Evolutionary conservation across 53 echinoderm and acorn worm species (phyloP).

Genomic region (Zoroaster sp.): DNA sequence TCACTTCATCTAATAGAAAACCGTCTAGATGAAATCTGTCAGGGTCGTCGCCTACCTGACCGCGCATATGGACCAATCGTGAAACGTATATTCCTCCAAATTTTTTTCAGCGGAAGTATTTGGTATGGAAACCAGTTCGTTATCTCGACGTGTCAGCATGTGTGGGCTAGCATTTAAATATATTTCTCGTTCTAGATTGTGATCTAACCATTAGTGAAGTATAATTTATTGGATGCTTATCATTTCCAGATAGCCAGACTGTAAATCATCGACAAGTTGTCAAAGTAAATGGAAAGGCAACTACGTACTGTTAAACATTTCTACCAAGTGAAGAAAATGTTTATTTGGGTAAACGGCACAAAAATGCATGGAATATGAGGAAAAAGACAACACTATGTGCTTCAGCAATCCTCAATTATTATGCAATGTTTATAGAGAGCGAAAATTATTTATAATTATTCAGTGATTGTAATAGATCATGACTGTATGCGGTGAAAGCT

Average conservation of each 20-base stretch:
- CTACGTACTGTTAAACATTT: not conserved
- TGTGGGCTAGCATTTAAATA: not conserved
- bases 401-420: not conserved
- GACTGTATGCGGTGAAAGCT: too few relatives aligned
- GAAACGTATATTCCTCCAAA: not conserved
- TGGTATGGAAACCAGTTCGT: not conserved
- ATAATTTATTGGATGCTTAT: slow-evolving; percentile 18
- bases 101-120: not conserved
- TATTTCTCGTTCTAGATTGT: not conserved
- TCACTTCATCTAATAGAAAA: too few relatives aligned
- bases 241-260: not conserved
- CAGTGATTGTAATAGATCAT: not conserved
- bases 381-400: not conserved
- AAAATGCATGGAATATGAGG: not conserved
- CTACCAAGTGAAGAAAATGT: not conserved
- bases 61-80: not conserved
- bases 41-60: not conserved
- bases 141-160: not conserved
- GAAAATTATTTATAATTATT: not conserved
- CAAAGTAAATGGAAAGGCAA: not conserved
- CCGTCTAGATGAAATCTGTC: too few relatives aligned
- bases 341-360: not conserved
- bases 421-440: not conserved
- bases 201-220: not conserved
- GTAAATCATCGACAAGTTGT: slow-evolving; percentile 1